Evolutionary conservation across 2,888 invertebrate genomes (phyloP), one percentile per base, ranked within the genome.

Genomic region (Atrina japonica): DNA sequence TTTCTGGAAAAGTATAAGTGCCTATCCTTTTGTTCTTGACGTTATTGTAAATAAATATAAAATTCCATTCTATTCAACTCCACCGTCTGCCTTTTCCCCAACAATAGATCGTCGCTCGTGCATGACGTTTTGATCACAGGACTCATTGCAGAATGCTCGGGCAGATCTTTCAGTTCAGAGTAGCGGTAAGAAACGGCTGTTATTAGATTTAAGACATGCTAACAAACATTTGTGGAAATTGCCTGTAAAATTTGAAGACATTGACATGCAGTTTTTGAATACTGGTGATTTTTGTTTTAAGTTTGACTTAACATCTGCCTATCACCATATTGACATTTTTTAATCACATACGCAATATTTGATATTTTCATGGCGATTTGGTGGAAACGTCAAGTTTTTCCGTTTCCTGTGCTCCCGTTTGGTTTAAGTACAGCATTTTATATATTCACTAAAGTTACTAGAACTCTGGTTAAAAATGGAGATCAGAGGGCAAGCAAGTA

Each of bases 121-220:
- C 21, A 75, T 53, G 25, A 59, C 5, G 60, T 59, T 29, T 47
- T 9, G 47, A 25, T 40, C 3, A n/a, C n/a, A n/a, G n/a, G n/a
- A n/a, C n/a, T n/a, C n/a, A n/a, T n/a, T n/a, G n/a, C n/a, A n/a
- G n/a, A n/a, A n/a, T n/a, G n/a, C n/a, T n/a, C n/a, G n/a, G n/a
- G n/a, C n/a, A n/a, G n/a, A n/a, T n/a, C n/a, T n/a, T 35, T 64
- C 70, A 30, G 52, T 70, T 40, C 50, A 58, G 11, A 56, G 23
- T 40, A 64, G 6, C 9, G 58, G 59, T 27, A 74, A 73, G 23
- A 72, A 63, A 63, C 35, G 66, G 40, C 41, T 74, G 1, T 71
- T 77, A 21, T 56, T 76, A 58, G 74, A 74, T 72, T 55, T 77
- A 18, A 55, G 74, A 41, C 56, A 25, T n/a, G n/a, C n/a, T n/a